Conservation (phyloP, 2,113 vertebrate genomes). For the Hemicordylus capensis region DNA sequence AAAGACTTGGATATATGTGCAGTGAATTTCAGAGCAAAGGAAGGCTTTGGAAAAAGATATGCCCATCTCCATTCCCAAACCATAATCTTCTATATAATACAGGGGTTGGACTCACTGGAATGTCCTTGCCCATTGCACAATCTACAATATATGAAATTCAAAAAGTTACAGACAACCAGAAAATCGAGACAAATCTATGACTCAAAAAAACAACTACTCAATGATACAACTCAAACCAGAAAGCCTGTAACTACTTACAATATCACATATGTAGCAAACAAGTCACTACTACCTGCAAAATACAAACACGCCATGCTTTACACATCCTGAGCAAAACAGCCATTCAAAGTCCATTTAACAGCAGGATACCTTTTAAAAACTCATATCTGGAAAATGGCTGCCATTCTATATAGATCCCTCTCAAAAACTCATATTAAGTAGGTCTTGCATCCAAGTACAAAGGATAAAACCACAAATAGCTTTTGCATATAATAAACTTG, state of each 20-base stretch:
- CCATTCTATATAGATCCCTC: no score
- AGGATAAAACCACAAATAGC: no score
- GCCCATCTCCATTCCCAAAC: not conserved
- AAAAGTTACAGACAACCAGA: not conserved
- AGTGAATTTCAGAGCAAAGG: not conserved
- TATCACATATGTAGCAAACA: not conserved
- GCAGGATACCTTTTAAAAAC: not conserved
- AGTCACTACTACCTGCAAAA: not conserved
- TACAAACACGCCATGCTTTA: not conserved
- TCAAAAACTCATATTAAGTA: not conserved
- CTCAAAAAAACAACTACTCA: not conserved
- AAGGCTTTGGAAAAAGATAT: not conserved
- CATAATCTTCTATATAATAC: not conserved
- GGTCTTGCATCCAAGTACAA: not conserved
- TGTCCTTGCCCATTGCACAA: not conserved
- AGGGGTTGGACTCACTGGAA: no score
- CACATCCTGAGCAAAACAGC: constrained; percentile 19
- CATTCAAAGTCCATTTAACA: constrained; percentile 27
- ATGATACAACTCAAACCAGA: not conserved
- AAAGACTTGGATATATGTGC: no score
- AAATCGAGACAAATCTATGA: not conserved
- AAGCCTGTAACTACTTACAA: not conserved
- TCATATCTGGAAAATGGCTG: no score
- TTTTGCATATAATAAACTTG: constrained; percentile 11
- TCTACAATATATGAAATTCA: no score